A percentile compares a stretch with the other conserved stretches of the same genome.
phyloP scores from a whole-genome alignment of 2,888 invertebrate genomes.

The Hypsopygia costalis region DNA sequence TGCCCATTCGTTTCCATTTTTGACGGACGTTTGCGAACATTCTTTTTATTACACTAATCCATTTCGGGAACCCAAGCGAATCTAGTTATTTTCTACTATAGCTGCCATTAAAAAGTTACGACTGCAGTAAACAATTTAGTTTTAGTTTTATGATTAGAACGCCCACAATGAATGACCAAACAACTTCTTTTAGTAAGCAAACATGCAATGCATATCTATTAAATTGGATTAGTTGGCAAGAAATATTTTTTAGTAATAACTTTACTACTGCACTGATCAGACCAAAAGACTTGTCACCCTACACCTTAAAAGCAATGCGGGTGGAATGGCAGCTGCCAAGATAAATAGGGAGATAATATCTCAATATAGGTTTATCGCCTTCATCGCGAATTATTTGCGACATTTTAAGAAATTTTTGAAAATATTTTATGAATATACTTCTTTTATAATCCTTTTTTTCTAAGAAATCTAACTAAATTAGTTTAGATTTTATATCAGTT shows the following conservation, averaged over 20 bases:
- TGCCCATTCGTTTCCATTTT: slow-evolving; percentile 45
- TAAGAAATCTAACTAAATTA: too few species aligned
- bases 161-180: slow-evolving; percentile 17
- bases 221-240: too few species aligned
- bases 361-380: slow-evolving; percentile 27
- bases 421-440: too few species aligned
- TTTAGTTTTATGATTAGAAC: slow-evolving; percentile 20
- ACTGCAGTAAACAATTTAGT: slow-evolving; percentile 23
- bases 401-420: too few species aligned
- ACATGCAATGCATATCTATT: too few species aligned
- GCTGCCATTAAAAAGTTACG: slow-evolving; percentile 32
- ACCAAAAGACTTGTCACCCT: slow-evolving; percentile 24
- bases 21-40: slow-evolving; percentile 45
- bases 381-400: neutral
- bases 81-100: slow-evolving; percentile 15
- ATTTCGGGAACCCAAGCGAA: slow-evolving; percentile 30
- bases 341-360: slow-evolving; percentile 26
- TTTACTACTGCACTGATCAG: neutral
- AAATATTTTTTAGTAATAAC: too few species aligned
- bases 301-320: slow-evolving; percentile 29
- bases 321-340: slow-evolving; percentile 33
- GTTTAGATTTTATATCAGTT: too few species aligned
- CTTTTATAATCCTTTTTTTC: too few species aligned
- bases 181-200: neutral
- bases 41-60: slow-evolving; percentile 30